Evolutionary conservation across 2,797 vertebrate species (phyloP).

Genomic region (Eospalax fontanierii): DNA sequence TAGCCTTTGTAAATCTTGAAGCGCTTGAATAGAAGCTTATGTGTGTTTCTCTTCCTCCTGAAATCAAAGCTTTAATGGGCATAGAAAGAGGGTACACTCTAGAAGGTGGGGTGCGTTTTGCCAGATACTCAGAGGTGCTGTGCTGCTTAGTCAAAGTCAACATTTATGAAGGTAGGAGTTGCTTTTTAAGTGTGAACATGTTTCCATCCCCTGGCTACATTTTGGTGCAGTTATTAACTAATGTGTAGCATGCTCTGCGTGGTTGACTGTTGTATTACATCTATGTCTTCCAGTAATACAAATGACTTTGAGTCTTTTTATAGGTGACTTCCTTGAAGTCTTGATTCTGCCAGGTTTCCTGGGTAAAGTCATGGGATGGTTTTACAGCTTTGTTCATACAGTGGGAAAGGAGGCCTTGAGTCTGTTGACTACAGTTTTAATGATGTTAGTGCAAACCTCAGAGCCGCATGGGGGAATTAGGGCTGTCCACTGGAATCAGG

Average conservation of each 20-base stretch:
- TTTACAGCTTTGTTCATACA: slow-evolving; percentile 66
- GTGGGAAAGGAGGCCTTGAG: slow-evolving; percentile 8
- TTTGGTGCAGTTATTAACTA: neutral
- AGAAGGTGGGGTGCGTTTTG: neutral
- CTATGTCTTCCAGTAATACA: neutral
- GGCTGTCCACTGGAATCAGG: slow-evolving; percentile 61
- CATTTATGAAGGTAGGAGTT: neutral
- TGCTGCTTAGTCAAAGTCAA: neutral
- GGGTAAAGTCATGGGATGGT: slow-evolving; percentile 23
- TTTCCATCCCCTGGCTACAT: neutral
- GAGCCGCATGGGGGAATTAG: slow-evolving; percentile 66
- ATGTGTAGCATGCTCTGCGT: neutral
- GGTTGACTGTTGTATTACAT: neutral
- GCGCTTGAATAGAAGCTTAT: neutral
- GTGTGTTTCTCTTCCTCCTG: neutral
- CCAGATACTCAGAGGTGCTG: neutral
- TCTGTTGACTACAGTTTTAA: slow-evolving; percentile 61
- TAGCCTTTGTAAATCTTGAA: slow-evolving; percentile 18
- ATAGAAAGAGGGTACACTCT: neutral
- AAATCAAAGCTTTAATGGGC: neutral
- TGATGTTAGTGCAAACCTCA: slow-evolving; percentile 64
- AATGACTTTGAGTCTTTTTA: slow-evolving; percentile 40
- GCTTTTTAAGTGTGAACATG: neutral
- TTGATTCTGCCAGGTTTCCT: slow-evolving; percentile 50
- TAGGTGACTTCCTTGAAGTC: slow-evolving; percentile 28